These are phyloP conservation scores for Sericinus montela DNA, from an alignment of 2,888 invertebrate species.

Conservation along the genomic window DNA sequence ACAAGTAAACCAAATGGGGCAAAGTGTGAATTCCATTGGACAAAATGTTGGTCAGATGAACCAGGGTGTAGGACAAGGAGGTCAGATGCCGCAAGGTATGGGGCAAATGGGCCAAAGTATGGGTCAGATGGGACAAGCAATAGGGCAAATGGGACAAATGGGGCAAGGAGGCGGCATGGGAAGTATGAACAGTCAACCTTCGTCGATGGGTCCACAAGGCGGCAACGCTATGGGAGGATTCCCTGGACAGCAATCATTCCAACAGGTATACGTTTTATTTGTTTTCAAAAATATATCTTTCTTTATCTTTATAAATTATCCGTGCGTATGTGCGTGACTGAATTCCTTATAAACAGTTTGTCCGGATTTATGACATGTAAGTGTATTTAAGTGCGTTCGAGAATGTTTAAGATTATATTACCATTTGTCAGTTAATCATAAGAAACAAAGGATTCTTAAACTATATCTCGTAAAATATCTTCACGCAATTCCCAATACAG, in stretches of 20 bases:
- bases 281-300: no score
- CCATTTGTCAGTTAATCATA: no score
- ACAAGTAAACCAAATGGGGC: constrained; percentile 71
- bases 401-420: no score
- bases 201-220: constrained; percentile 70
- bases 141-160: constrained; percentile 79
- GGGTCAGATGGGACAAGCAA: constrained; percentile 70
- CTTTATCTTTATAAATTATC: no score
- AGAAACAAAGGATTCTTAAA: no score
- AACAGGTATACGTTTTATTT: constrained; percentile 51
- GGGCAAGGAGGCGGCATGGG: constrained; percentile 68
- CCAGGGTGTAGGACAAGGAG: constrained; percentile 65
- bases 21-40: constrained; percentile 63
- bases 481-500: no score
- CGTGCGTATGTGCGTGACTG: no score
- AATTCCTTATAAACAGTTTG: no score
- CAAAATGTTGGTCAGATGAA: constrained; percentile 73
- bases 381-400: no score
- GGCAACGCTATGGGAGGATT: constrained; percentile 72
- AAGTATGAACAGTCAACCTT: constrained; percentile 72
- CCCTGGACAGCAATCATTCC: constrained; percentile 75
- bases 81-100: constrained; percentile 67
- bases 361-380: no score
- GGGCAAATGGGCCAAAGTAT: constrained; percentile 68
- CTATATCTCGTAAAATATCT: no score